Conservation (phyloP, 2,113 vertebrate species). For the Pteronura brasiliensis region DNA sequence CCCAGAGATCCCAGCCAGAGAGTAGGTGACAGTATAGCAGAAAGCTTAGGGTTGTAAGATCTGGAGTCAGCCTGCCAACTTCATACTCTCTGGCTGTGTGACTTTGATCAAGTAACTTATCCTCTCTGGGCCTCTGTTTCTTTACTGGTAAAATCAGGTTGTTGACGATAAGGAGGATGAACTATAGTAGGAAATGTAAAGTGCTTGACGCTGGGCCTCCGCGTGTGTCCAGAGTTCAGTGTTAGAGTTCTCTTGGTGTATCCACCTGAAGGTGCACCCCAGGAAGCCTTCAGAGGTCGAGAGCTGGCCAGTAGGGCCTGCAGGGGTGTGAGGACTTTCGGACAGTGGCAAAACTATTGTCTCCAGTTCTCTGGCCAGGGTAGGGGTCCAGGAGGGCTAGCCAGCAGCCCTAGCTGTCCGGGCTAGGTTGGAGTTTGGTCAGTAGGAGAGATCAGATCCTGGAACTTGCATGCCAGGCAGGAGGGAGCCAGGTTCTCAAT, state of each 20-base stretch:
- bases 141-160: background rate
- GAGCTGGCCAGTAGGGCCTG: background rate
- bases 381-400: background rate
- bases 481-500: background rate
- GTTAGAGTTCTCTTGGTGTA: background rate
- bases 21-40: background rate
- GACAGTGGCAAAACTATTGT: background rate
- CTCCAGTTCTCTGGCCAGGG: background rate
- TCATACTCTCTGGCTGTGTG: background rate
- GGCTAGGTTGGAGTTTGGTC: background rate
- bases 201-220: background rate
- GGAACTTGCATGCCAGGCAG: background rate
- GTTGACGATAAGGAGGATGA: background rate
- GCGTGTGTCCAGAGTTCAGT: background rate
- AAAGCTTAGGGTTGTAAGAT: background rate
- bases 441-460: background rate
- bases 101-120: background rate
- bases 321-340: background rate
- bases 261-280: background rate
- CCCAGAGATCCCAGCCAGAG: background rate
- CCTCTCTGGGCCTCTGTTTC: background rate
- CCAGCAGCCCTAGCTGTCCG: background rate
- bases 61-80: background rate
- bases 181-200: background rate
- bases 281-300: background rate